phyloP scores from a whole-genome alignment of 2,797 vertebrate species.

The Knipowitschia caucasica region DNA sequence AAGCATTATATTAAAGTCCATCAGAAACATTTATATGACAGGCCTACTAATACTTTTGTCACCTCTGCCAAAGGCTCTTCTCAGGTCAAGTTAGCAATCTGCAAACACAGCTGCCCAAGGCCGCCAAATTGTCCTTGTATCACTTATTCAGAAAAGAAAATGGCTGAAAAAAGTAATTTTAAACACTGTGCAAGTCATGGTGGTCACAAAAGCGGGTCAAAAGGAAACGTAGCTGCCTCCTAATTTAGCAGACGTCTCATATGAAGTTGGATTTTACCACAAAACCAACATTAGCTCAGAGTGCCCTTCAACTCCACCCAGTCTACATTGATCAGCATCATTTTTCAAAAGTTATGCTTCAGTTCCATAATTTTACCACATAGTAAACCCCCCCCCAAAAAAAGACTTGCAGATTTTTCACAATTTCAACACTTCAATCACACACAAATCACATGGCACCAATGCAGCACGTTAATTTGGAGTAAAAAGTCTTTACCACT shows the following conservation, averaged over 20 bases:
- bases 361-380: slow-evolving; percentile 18
- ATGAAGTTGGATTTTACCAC: not conserved
- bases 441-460: slow-evolving; percentile 61
- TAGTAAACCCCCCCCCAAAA: slow-evolving; percentile 37
- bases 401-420: slow-evolving; percentile 46
- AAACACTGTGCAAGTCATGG: too few relatives aligned
- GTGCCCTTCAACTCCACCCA: not conserved
- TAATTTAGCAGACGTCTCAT: not conserved
- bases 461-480: slow-evolving; percentile 40
- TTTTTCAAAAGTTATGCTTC: not conserved
- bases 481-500: slow-evolving; percentile 20
- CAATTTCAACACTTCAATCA: slow-evolving; percentile 51
- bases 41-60: too few relatives aligned
- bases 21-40: too few relatives aligned
- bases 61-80: too few relatives aligned
- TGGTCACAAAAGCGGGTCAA: too few relatives aligned
- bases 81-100: too few relatives aligned
- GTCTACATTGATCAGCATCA: not conserved
- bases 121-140: too few relatives aligned
- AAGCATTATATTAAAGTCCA: too few relatives aligned
- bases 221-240: not conserved
- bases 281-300: not conserved
- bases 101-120: too few relatives aligned
- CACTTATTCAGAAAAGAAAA: too few relatives aligned
- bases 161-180: too few relatives aligned